Conservation (phyloP, 2,797 vertebrate species). For the Alosa sapidissima region DNA sequence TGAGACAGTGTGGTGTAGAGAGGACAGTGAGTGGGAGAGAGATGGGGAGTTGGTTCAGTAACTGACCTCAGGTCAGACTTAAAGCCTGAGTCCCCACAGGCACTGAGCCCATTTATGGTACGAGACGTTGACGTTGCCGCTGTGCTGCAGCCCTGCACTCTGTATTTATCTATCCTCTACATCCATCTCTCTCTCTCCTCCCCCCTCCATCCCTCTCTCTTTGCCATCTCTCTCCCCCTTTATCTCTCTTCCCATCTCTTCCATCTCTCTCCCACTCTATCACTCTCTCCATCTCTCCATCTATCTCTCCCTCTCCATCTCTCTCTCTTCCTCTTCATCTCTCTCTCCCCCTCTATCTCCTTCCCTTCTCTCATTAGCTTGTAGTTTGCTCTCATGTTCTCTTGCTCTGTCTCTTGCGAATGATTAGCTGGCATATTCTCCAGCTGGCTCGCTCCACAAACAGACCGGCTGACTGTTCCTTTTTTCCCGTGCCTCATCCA, state of each 20-base stretch:
- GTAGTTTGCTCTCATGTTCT: neutral
- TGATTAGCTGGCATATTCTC: slow-evolving; percentile 11
- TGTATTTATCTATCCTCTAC: neutral
- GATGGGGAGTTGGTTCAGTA: too few species aligned
- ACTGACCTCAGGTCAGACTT: too few species aligned
- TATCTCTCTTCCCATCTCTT: neutral
- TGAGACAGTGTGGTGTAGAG: too few species aligned
- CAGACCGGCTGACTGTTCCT: neutral
- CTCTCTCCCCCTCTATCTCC: neutral
- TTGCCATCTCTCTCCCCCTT: neutral
- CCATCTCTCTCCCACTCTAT: too few species aligned
- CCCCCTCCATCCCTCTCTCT: neutral
- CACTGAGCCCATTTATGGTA: too few species aligned
- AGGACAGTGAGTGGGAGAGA: too few species aligned
- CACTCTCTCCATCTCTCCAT: neutral
- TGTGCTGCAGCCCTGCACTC: too few species aligned
- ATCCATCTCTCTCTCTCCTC: neutral
- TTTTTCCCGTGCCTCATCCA: neutral
- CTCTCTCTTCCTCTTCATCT: neutral
- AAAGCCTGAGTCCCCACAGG: too few species aligned
- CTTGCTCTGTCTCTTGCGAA: neutral
- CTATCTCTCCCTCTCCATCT: neutral
- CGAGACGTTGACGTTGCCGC: too few species aligned
- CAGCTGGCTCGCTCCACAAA: neutral
- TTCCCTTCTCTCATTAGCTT: neutral